These are phyloP conservation scores for Lymantria dispar DNA, from an alignment of 2,888 invertebrate genomes.

Conservation along the genomic window DNA sequence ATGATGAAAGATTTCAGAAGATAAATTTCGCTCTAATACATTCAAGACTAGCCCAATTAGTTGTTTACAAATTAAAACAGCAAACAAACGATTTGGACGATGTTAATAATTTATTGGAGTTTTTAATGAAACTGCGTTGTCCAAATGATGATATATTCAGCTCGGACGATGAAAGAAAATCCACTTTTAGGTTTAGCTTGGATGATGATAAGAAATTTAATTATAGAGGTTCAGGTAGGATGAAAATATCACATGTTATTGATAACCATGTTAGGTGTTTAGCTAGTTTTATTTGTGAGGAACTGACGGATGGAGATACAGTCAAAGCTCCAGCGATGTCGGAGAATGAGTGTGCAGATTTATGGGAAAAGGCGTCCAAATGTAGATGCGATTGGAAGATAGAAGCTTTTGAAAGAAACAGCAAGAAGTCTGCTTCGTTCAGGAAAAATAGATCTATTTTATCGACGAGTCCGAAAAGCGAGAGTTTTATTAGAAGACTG, in stretches of 20 bases:
- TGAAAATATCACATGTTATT: conserved; percentile 55
- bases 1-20: conserved; percentile 84
- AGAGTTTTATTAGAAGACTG: conserved; percentile 65
- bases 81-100: conserved; percentile 68
- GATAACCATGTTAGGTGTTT: conserved; percentile 68
- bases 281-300: conserved; percentile 69
- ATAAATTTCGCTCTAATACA: conserved; percentile 86
- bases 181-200: conserved; percentile 65
- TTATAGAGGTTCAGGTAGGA: conserved; percentile 57
- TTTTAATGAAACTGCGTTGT: conserved; percentile 63
- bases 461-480: conserved; percentile 69
- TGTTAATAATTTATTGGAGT: conserved; percentile 60
- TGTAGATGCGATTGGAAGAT: conserved; percentile 86
- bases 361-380: conserved; percentile 81
- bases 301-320: conserved; percentile 55
- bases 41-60: conserved; percentile 84
- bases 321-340: conserved; percentile 75
- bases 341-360: conserved; percentile 80
- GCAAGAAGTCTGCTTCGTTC: conserved; percentile 76
- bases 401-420: conserved; percentile 73
- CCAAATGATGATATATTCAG: conserved; percentile 81
- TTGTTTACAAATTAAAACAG: conserved; percentile 82
- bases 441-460: conserved; percentile 78
- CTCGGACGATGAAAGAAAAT: conserved; percentile 79
- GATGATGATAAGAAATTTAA: conserved; percentile 75